Conservation (phyloP, 23 tunicate species). For the Trididemnum clinides region DNA sequence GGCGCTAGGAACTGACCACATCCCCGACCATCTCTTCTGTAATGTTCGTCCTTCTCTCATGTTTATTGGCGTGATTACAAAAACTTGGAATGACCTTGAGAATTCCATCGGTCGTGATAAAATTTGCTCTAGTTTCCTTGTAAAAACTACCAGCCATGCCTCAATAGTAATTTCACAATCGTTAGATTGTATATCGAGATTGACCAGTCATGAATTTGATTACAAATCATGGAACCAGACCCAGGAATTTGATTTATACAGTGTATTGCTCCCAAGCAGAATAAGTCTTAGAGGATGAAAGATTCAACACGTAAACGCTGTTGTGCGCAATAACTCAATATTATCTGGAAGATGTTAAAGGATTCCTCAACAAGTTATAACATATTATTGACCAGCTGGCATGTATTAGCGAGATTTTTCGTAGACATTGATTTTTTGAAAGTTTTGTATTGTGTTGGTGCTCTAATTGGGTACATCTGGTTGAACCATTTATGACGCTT, state of each 20-base stretch:
- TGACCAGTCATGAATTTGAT: not conserved
- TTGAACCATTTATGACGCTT: not conserved
- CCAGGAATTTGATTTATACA: no score
- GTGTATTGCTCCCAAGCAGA: not conserved
- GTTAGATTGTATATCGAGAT: not conserved
- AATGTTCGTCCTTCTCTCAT: not conserved
- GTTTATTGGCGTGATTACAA: not conserved
- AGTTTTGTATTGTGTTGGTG: not conserved
- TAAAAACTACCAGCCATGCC: not conserved
- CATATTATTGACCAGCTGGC: not conserved
- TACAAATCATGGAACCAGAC: not conserved
- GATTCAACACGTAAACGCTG: not conserved
- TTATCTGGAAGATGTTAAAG: not conserved
- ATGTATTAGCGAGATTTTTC: not conserved
- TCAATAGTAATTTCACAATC: not conserved
- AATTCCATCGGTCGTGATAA: not conserved
- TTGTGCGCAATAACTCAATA: not conserved
- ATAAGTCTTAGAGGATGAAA: not conserved
- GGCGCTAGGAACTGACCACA: not conserved
- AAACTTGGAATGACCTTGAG: not conserved
- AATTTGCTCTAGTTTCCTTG: not conserved
- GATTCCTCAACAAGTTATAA: not conserved
- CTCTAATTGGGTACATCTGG: not conserved
- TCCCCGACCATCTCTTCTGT: not conserved
- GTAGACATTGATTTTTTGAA: not conserved